phyloP scores from a whole-genome alignment of 2,888 invertebrate species.

The Crioceris asparagi region DNA sequence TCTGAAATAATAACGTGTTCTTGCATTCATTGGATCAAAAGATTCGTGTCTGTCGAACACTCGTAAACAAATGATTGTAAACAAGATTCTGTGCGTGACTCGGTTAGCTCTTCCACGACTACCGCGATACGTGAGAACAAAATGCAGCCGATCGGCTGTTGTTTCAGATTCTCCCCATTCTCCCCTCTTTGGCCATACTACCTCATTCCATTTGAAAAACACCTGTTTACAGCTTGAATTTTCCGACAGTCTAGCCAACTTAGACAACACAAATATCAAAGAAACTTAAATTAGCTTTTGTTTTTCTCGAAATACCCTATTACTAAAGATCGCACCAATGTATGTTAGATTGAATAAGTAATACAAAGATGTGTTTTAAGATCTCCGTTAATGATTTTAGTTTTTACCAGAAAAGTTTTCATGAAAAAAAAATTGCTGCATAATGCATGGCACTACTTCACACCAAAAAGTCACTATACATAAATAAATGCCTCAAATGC shows the following conservation, averaged over 20 bases:
- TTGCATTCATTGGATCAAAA: constrained; percentile 1
- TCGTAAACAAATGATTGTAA: constrained; percentile 10
- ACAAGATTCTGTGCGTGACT: constrained; percentile 18
- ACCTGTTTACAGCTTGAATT: constrained; percentile 64
- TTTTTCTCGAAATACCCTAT: too few species aligned
- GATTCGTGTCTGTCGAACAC: constrained; percentile 3
- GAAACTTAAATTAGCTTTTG: too few species aligned
- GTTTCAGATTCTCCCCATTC: constrained; percentile 18
- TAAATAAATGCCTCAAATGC: too few species aligned
- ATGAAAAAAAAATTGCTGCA: too few species aligned
- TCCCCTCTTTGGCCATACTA: constrained; percentile 31
- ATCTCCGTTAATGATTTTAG: too few species aligned
- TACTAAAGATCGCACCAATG: too few species aligned
- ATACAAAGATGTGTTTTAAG: too few species aligned
- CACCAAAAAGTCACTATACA: too few species aligned
- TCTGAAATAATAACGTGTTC: not conserved
- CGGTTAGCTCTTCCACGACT: constrained; percentile 21
- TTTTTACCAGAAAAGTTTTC: too few species aligned
- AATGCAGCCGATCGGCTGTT: constrained; percentile 27
- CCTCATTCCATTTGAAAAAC: constrained; percentile 62
- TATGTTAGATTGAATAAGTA: too few species aligned
- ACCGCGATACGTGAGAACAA: constrained; percentile 35
- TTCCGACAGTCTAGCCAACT: constrained; percentile 54
- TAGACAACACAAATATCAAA: too few species aligned
- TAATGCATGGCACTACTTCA: too few species aligned